Base-by-base conservation (phyloP, 2,113 vertebrate species). In the Haplotaxodon microlepis region DNA sequence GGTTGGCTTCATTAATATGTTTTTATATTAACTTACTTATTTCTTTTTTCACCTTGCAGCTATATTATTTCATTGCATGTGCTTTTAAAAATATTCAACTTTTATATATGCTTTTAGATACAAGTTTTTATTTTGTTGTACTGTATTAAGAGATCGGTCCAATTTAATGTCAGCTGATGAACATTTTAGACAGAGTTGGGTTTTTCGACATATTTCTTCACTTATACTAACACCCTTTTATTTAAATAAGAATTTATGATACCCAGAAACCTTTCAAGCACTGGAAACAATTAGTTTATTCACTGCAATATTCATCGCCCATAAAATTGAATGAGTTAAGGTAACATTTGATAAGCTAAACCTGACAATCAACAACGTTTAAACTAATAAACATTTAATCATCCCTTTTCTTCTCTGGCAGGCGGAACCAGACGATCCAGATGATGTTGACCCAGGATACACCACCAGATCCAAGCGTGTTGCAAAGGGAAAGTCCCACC, bases 391-490 rank as follows among this genome's bases (percentile, higher is more conserved):
- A 56, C 4, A 4, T 7, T 7, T 5, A 24, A 17, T 56, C 8
- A 1, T 27, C 3, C 10, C 4, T 1, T 51, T 34, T 24, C 38
- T 21, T 1, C 80, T 21, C 8, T 76, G 9, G 81, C 19, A 94
- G 93, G 6, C 83, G 27, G 92, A 93, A 45, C 45, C 69, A 19
- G 93, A 86, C 4, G 81, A 86, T 82, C 47, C 17, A 7, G 83
- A 85, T 5, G 89, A 86, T 0, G 40, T 1, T 2, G 90, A 91
- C 40, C 73, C 78, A 8, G 84, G 63, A 11, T 84, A 57, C 78
- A 36, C 69, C 27, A 6, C 71, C 31, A 63, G 87, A 54, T 57
- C 89, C 2, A 94, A 86, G 83, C 82, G 78, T 3, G 42, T 82
- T 0, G 10, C 24, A 3, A 93, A 91, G 79, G 36, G 88, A 61